Conservation (phyloP, 2,797 vertebrate genomes). For the Bufotes viridis region DNA sequence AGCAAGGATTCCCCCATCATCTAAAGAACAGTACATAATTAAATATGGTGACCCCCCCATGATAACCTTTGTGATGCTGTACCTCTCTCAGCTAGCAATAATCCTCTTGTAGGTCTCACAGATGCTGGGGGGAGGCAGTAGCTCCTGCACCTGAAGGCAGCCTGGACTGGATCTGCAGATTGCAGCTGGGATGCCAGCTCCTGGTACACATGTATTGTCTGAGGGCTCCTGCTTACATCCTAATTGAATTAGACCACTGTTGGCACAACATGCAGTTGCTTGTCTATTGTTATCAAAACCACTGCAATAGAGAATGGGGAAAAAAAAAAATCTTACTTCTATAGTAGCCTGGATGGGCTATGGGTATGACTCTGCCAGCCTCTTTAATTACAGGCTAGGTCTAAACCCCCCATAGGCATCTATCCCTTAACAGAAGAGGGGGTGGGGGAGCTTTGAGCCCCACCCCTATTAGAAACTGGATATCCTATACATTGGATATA, state of each 20-base stretch:
- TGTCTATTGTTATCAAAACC: conserved; percentile 24
- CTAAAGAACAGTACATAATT: conserved; percentile 1
- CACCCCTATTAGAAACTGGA: conserved; percentile 45
- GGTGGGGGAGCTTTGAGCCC: conserved; percentile 25
- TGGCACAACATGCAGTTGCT: conserved; percentile 45
- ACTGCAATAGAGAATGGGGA: not conserved
- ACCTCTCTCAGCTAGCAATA: conserved; percentile 38
- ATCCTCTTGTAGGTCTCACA: conserved; percentile 19
- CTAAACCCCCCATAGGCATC: conserved; percentile 33
- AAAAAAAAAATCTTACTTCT: conserved; percentile 39
- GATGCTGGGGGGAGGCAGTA: conserved; percentile 1
- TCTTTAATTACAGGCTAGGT: conserved; percentile 36
- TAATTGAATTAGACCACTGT: conserved; percentile 51
- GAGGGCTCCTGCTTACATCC: conserved; percentile 46
- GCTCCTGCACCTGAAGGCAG: conserved; percentile 38
- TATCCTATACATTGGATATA: conserved; percentile 7
- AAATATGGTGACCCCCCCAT: not conserved
- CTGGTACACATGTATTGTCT: conserved; percentile 44
- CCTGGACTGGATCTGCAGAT: conserved; percentile 28
- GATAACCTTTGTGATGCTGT: conserved; percentile 2
- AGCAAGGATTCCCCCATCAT: conserved; percentile 12
- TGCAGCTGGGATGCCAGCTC: conserved; percentile 48
- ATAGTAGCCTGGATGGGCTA: conserved; percentile 12
- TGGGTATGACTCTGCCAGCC: conserved; percentile 42
- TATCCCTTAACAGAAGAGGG: not conserved